These are phyloP conservation scores for Chelon auratus DNA, from an alignment of 2,797 vertebrate genomes.

Conservation along the genomic window DNA sequence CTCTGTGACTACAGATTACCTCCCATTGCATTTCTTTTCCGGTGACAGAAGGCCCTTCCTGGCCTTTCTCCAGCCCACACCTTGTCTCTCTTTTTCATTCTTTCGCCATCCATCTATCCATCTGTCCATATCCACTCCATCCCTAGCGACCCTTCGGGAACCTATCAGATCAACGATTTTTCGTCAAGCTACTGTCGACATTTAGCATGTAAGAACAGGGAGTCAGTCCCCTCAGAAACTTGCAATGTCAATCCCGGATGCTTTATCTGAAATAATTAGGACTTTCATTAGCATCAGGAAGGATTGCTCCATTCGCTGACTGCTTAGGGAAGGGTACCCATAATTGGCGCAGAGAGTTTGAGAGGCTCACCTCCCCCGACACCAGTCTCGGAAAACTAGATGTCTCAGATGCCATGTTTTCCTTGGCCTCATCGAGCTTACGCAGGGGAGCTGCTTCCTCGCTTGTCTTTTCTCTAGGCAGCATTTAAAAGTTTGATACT, in stretches of 20 bases:
- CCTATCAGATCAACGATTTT: conserved; percentile 67
- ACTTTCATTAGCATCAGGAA: conserved; percentile 72
- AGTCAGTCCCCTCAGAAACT: conserved; percentile 65
- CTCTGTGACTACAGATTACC: conserved; percentile 72
- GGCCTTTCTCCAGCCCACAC: conserved; percentile 37
- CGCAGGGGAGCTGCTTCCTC: conserved; percentile 41
- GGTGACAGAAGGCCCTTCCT: conserved; percentile 51
- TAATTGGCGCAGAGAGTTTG: conserved; percentile 70
- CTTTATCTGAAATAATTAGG: conserved; percentile 81
- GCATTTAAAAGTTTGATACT: conserved; percentile 64
- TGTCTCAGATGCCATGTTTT: conserved; percentile 68
- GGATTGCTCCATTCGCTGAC: conserved; percentile 57
- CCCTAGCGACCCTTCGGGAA: conserved; percentile 51
- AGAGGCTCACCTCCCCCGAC: conserved; percentile 58
- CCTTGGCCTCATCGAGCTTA: conserved; percentile 49
- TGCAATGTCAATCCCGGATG: conserved; percentile 60
- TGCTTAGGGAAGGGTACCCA: conserved; percentile 55
- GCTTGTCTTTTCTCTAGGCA: conserved; percentile 44
- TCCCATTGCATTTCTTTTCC: conserved; percentile 62
- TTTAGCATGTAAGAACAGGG: conserved; percentile 48
- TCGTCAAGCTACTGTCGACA: conserved; percentile 59
- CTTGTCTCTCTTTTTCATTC: conserved; percentile 24
- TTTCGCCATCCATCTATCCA: conserved; percentile 39
- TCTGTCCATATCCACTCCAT: conserved; percentile 49
- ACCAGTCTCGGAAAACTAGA: conserved; percentile 48